Evolutionary conservation across 2,113 vertebrate genomes (phyloP), one percentile per base, ranked within the genome.

Genomic region (Brienomyrus longianalis): DNA sequence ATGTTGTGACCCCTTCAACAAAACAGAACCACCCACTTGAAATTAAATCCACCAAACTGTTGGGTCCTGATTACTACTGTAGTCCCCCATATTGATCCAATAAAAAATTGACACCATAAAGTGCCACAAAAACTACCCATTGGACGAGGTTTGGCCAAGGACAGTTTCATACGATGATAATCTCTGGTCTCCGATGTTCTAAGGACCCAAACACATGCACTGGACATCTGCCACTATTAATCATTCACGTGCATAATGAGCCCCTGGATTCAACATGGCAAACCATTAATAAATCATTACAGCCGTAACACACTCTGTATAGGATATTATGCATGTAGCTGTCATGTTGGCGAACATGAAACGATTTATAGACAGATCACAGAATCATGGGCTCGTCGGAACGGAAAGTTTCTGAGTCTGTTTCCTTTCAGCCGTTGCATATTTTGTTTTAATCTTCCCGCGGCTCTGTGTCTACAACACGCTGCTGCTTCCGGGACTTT

Each of bases 1-100:
- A 43, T 92, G 93, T 91, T 93, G 92, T 91, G 94, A 92, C 93
- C 92, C 74, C 90, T 93, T 87, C 92, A 91, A 66, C 48, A 91
- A 50, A 66, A 89, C 10, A 83, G 56, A 43, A n/a, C 83, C 45
- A 48, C 9, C n/a, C 47, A 52, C 93, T 91, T 48, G 85, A 50
- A 2, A 54, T 80, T 92, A 2, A 56, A 88, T 88, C 70, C 70
- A 93, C 90, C 88, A 89, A 89, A 27, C 89, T 89, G 91, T 86
- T 35, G 31, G 50, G 43, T 77, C 85, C 83, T 70, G 43, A 70
- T 70, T 90, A 51, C 13, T 48, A 19, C 66, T 39, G 48, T 31
- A 86, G 54, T 7, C 13, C 9, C 62, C 15, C 7, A 23, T 27
- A 52, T 83, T 83, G 74, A 83, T 83, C 62, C 21, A 17, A 62